phyloP scores from a whole-genome alignment of 1,140 invertebrate genomes.

The honey bee (Apis mellifera) region DNA sequence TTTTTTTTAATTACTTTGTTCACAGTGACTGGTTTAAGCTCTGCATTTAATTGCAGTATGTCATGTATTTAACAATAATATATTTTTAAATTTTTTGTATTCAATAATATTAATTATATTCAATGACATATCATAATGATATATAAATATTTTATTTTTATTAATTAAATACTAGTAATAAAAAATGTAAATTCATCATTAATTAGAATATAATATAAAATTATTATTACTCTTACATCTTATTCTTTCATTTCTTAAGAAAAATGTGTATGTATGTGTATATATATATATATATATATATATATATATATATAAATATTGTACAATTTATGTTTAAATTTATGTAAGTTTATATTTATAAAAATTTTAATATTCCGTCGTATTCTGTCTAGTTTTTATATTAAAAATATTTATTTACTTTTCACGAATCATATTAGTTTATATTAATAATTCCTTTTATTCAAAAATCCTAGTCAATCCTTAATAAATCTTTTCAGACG shows the following conservation, averaged over 20 bases:
- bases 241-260: background rate
- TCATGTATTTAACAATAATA: slow-evolving; percentile 67
- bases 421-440: background rate
- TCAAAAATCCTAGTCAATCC: slow-evolving; percentile 32
- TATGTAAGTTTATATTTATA: background rate
- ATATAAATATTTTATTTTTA: background rate
- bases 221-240: background rate
- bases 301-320: background rate
- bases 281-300: background rate
- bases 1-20: slow-evolving; percentile 69
- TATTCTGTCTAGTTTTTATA: slow-evolving; percentile 15
- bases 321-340: slow-evolving; percentile 3
- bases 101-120: background rate
- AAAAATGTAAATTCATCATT: slow-evolving; percentile 3
- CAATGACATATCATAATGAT: background rate
- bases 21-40: slow-evolving; percentile 80
- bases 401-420: slow-evolving; percentile 18
- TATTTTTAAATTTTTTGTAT: background rate
- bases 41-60: slow-evolving; percentile 80
- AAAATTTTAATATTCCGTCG: background rate
- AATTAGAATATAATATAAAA: slow-evolving; percentile 17
- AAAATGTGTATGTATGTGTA: background rate
- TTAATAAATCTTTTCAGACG: slow-evolving; percentile 64
- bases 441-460: background rate
- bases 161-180: slow-evolving; percentile 5